Evolutionary conservation across 1,140 invertebrate species (phyloP), one percentile per base, ranked within the genome.

Genomic region (Popillia japonica): DNA sequence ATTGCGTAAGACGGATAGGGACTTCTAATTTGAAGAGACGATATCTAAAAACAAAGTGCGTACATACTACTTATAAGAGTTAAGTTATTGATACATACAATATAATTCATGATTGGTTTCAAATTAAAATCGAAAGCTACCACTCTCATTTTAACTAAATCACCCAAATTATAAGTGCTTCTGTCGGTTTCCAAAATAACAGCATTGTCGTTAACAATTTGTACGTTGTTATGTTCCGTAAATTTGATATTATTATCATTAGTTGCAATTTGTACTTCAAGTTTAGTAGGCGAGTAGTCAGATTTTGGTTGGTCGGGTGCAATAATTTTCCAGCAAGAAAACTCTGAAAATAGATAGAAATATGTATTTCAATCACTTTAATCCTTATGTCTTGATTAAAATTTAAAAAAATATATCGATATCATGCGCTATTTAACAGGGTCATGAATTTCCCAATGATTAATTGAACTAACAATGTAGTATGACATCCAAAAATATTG

Each of bases 141-240:
- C 40, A 91, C 83, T 74, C 90, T 85, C 41, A 91, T 88, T 78
- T 88, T 88, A 8, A 91, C 88, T 78, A 87, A 86, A 81, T 92
- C 90, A 8, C 90, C 89, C 4, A 92, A 90, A 80, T 92, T 92
- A 82, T 93, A 93, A n/a, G 91, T 87, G 0, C 88, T 86, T 82
- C 88, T 87, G 79, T 89, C 89, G 3, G 89, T 90, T 82, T 89
- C 88, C 1, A 68, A 11, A 0, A 68, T 22, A 68, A 55, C 44
- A 64, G 17, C 61, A 22, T 68, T 34, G 22, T 68, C 20, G 8
- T 14, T 23, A 34, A 22, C 6, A 17, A 20, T 20, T 3, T 9
- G 17, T 10, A 64, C 20, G 17, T 0, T 23, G 27, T 22, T 68
- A 22, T 9, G 6, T 68, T 9, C 61, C 27, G 0, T 17, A 14